A percentile compares a stretch with the other conserved stretches of the same genome.
Conservation (phyloP, 2,888 invertebrate species). For the Tachina lurida region DNA sequence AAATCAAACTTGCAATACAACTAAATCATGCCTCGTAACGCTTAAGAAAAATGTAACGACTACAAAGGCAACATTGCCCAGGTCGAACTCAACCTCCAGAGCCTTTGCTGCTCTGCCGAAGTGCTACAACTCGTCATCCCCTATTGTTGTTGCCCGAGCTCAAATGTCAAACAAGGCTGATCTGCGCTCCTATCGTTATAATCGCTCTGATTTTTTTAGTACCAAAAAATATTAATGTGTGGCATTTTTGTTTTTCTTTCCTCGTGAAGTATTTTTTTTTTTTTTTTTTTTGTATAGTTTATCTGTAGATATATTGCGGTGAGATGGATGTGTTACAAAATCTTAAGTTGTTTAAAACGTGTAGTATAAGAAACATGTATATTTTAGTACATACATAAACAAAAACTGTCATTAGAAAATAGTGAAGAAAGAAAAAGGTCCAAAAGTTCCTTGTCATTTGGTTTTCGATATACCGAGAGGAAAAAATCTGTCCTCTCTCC, state of each 20-base stretch:
- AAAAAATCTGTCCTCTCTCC: no score
- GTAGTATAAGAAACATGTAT: background rate
- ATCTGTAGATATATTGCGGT: no score
- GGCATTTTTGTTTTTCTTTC: background rate
- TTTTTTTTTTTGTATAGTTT: no score
- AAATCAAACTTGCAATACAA: background rate
- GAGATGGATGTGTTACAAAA: background rate
- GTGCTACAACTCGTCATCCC: background rate
- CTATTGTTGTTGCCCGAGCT: slow-evolving; percentile 24
- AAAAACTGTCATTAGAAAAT: no score
- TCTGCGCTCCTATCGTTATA: slow-evolving; percentile 21
- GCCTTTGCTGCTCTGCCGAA: background rate
- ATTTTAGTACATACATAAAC: no score
- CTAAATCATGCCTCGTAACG: background rate
- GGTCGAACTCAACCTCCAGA: background rate
- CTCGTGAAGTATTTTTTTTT: background rate
- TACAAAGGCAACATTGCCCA: background rate
- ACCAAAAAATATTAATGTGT: slow-evolving; percentile 44
- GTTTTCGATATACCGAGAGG: no score
- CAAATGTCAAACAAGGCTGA: slow-evolving; percentile 17
- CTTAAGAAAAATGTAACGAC: background rate
- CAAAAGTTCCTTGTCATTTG: no score
- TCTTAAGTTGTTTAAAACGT: background rate
- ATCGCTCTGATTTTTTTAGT: slow-evolving; percentile 48
- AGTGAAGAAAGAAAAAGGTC: no score